These are phyloP conservation scores for Cydia splendana DNA, from an alignment of 1,140 invertebrate genomes.

Conservation along the genomic window DNA sequence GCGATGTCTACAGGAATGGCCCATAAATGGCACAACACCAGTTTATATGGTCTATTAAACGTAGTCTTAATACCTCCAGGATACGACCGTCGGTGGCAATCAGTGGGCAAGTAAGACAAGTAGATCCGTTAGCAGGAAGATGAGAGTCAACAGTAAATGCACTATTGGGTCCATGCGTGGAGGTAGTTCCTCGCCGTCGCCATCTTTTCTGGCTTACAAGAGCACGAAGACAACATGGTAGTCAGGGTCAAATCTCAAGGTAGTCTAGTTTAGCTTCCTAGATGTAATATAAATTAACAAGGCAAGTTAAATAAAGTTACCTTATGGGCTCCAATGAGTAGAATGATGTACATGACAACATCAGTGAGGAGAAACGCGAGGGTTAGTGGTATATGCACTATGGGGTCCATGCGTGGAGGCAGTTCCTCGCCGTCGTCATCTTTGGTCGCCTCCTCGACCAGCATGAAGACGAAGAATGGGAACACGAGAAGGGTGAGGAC, in stretches of 20 bases:
- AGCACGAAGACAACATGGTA: constrained; percentile 39
- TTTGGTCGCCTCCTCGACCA: constrained; percentile 45
- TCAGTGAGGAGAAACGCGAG: constrained; percentile 46
- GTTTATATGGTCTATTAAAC: not conserved
- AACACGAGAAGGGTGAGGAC: constrained; percentile 49
- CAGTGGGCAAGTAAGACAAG: not conserved
- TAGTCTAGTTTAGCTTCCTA: too few species aligned
- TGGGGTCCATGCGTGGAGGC: constrained; percentile 32
- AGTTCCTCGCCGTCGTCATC: constrained; percentile 30
- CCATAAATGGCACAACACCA: too few species aligned
- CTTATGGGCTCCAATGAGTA: constrained; percentile 55
- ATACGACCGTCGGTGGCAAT: not conserved
- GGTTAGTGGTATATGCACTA: constrained; percentile 47
- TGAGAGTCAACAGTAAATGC: constrained; percentile 45
- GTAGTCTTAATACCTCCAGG: not conserved
- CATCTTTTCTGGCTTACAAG: constrained; percentile 10
- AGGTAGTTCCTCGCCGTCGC: constrained; percentile 25
- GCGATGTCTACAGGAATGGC: too few species aligned
- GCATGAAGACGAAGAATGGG: constrained; percentile 48
- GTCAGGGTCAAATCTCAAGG: constrained; percentile 34
- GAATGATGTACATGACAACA: constrained; percentile 47
- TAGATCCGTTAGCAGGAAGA: constrained; percentile 34
- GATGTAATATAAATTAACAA: too few species aligned
- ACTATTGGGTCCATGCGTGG: constrained; percentile 37
- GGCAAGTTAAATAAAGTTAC: constrained; percentile 29